Base-by-base conservation (phyloP, 2,888 invertebrate species). In the Mythimna impura region DNA sequence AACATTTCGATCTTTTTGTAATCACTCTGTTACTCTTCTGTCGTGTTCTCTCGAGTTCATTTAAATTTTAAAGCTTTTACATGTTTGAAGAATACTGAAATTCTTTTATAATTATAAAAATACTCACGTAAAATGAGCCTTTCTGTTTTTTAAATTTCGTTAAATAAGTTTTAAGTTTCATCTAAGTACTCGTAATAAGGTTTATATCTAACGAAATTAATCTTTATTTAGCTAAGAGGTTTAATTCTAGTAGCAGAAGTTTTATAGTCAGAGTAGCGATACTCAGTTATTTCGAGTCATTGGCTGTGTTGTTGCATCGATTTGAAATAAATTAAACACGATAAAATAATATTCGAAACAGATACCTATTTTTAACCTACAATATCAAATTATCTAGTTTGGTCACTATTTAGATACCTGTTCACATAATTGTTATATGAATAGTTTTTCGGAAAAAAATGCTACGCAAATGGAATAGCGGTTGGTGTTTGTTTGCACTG, bases 1-100 rank as follows among this genome's bases (percentile, higher is more conserved):
- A 47, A 68, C 43, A n/a, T 65, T 10, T 40, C 7, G 2, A 73
- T 71, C 69, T 73, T 47, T 74, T 71, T 78, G 57, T 50, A 14
- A 17, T 30, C 14, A 7, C 55, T 57, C 50, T 20, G 34, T 25
- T n/a, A 34, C 20, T 58, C 12, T 62, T 52, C 3, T 57, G 55
- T 70, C 1, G 6, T 43, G n/a, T 9, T 17, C 22, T 78, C 6
- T 2, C 17, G 3, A 30, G 8, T 57, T 65, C 22, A 43, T 67
- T 64, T 54, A 22, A 22, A 55, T 61, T 79, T 50, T 67, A 12
- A 40, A 73, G 3, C n/a, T 14, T 57, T 65, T 22, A 25, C 9
- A 30, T 20, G 54, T 47, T 43, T 0, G 2, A 43, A 12, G n/a
- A 62, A n/a, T 40, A 20, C 22, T 9, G 30, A 17, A 40, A 14